These are phyloP conservation scores for Drosophila pseudotalamancana DNA, from an alignment of 2,888 invertebrate species.

Conservation along the genomic window DNA sequence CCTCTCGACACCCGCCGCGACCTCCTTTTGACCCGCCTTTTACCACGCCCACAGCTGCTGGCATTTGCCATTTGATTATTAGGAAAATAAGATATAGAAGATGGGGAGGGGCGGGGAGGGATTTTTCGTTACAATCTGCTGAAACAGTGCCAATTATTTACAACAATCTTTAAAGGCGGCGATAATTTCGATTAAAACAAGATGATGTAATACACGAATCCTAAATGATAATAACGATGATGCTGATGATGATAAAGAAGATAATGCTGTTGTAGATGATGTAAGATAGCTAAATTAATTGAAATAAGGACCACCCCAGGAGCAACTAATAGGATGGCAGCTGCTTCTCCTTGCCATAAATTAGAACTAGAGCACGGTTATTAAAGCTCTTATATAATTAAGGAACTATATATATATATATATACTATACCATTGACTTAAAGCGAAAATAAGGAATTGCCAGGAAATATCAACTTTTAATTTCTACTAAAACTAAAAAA, in stretches of 20 bases:
- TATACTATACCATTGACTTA: too few species aligned
- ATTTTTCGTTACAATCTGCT: conserved; percentile 47
- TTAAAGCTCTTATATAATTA: too few species aligned
- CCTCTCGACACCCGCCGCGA: too few species aligned
- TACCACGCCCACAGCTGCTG: conserved; percentile 1
- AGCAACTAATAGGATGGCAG: neutral
- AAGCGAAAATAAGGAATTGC: too few species aligned
- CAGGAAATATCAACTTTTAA: neutral
- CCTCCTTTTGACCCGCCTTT: too few species aligned
- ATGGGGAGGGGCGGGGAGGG: neutral
- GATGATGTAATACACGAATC: conserved; percentile 61
- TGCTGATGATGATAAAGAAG: neutral
- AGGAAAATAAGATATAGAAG: neutral
- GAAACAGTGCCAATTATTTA: conserved; percentile 61
- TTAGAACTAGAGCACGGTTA: too few species aligned
- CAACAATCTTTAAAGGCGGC: conserved; percentile 32
- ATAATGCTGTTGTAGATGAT: conserved; percentile 22
- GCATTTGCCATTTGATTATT: conserved; percentile 15
- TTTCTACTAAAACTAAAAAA: neutral
- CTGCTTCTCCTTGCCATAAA: too few species aligned
- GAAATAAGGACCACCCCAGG: conserved; percentile 9
- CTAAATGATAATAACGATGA: neutral
- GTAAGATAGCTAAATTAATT: conserved; percentile 28
- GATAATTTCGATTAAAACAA: conserved; percentile 41
- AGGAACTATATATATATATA: too few species aligned